Base-by-base conservation (phyloP, 1,140 invertebrate species). In the Drosophila bipectinata region DNA sequence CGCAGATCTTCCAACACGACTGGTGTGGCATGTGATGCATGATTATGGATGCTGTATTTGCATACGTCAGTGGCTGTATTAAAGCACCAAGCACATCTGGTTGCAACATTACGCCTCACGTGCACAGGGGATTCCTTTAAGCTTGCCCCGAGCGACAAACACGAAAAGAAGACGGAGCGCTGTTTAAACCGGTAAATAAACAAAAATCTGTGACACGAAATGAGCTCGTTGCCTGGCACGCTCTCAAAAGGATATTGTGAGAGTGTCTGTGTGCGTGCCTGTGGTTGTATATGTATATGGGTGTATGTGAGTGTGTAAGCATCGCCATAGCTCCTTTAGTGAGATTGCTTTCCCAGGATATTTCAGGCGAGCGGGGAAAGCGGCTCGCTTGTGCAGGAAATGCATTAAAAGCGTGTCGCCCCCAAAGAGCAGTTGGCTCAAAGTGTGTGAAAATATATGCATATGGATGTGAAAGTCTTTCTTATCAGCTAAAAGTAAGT, bases 121-220 rank as follows among this genome's bases (percentile, higher is more conserved):
- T 77, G 54, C 64, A 54, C 24, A 14, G 6, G 30, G 34, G 47
- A 34, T 55, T 59, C 32, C 72, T 51, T 75, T 76, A 56, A 57
- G 60, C 32, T 32, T 32, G 62, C 69, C 66, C 51, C 26, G 10
- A 32, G 66, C 55, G 55, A 12, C 64, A 58, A 58, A 58, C 51
- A 59, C 52, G 59, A 44, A 61, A 56, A 61, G 34, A 58, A 44
- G 57, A 57, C 24, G 51, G 28, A 63, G 44, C 39, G 47, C 41
- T 28, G 49, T 57, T 81, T 73, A 62, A 82, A 61, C 52, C 62
- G 55, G 68, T 82, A 69, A 75, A 81, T 82, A 82, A 82, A 82
- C 79, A 73, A 68, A 60, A 80, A 76, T 74, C 79, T 71, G 79
- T 83, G 71, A 83, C 79, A 83, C 53, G 71, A 75, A 79, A 79